Percentiles rank a stretch among this genome's conserved stretches.
Evolutionary conservation across 2,797 vertebrate genomes (phyloP).

Genomic region (Urophycis tenuis): DNA sequence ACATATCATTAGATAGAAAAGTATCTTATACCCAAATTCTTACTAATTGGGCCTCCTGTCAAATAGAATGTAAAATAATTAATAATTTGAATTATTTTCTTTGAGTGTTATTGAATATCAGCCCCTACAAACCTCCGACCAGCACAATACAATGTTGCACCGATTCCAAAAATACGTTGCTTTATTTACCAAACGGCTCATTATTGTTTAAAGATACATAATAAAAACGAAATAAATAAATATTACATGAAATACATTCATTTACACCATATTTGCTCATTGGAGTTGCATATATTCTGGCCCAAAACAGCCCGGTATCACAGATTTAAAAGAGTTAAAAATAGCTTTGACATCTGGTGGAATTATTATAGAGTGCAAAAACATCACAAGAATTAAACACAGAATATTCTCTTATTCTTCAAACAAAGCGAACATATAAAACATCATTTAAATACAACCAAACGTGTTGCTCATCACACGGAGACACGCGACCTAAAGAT

Average conservation of each 20-base stretch:
- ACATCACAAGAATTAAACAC: slow-evolving; percentile 32
- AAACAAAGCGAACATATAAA: slow-evolving; percentile 40
- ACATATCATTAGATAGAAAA: no score
- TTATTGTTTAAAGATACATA: slow-evolving; percentile 19
- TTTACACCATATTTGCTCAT: slow-evolving; percentile 19
- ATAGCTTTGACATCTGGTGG: background rate
- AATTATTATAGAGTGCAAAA: background rate
- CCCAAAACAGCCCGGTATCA: background rate
- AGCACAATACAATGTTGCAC: background rate
- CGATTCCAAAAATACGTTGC: slow-evolving; percentile 52
- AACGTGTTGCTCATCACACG: slow-evolving; percentile 5
- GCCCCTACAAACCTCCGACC: background rate
- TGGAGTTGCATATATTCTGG: slow-evolving; percentile 13
- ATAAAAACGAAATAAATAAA: slow-evolving; percentile 31
- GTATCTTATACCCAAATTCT: no score
- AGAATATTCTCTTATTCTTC: slow-evolving; percentile 38
- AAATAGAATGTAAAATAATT: no score
- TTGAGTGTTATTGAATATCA: background rate
- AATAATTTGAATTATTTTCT: background rate
- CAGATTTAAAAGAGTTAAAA: background rate
- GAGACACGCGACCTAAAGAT: no score
- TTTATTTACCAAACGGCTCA: slow-evolving; percentile 32
- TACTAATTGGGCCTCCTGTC: no score
- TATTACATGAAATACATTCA: slow-evolving; percentile 48
- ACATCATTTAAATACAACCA: slow-evolving; percentile 33